Conservation (phyloP, 2,113 vertebrate species). For the Calcarius ornatus region DNA sequence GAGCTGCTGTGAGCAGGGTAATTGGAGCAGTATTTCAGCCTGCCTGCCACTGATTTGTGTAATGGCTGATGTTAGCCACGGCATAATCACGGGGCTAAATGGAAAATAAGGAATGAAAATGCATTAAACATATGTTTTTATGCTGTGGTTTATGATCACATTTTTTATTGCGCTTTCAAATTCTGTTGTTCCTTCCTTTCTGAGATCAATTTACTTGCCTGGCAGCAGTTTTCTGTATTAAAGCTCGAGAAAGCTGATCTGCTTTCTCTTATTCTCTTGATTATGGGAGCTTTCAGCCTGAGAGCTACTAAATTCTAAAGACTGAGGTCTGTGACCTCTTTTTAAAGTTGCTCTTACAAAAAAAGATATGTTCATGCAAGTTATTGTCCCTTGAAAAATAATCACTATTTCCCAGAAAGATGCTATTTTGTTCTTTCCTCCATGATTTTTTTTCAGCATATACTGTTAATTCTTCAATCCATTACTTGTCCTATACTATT, state of each 20-base stretch:
- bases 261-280: constrained; percentile 8
- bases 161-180: constrained; percentile 42
- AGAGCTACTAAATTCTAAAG: constrained; percentile 16
- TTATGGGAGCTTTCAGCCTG: constrained; percentile 16
- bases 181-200: constrained; percentile 21
- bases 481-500: neutral
- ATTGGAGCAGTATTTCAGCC: constrained; percentile 61
- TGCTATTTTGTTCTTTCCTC: neutral
- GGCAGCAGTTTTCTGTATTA: constrained; percentile 10
- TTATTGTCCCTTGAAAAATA: neutral
- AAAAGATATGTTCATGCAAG: neutral
- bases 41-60: constrained; percentile 25
- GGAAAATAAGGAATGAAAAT: constrained; percentile 46
- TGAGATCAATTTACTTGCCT: constrained; percentile 32
- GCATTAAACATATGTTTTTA: constrained; percentile 57
- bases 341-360: neutral
- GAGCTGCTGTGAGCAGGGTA: constrained; percentile 48
- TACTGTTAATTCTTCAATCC: neutral
- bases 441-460: neutral
- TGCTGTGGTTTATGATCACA: constrained; percentile 32
- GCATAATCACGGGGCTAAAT: constrained; percentile 20
- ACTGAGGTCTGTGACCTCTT: neutral
- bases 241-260: neutral
- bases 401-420: neutral
- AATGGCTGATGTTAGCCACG: constrained; percentile 19